A percentile compares a stretch with the other conserved stretches of the same genome.
phyloP scores from a whole-genome alignment of 2,797 vertebrate genomes.

The Columba guinea region DNA sequence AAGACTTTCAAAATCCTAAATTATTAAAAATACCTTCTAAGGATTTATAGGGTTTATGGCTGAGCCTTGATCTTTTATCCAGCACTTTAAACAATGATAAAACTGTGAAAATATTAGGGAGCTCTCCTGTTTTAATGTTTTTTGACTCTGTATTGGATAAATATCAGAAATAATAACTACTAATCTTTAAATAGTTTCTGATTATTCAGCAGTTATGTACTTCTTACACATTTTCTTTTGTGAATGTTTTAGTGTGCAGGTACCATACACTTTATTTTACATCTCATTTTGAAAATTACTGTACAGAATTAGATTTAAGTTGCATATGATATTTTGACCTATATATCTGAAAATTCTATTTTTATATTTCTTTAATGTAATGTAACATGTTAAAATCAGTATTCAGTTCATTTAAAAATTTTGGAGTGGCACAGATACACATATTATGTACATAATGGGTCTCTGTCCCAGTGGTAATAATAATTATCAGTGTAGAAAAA shows the following conservation, averaged over 20 bases:
- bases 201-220: background rate
- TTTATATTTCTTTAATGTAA: background rate
- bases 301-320: background rate
- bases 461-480: background rate
- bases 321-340: background rate
- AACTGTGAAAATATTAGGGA: background rate
- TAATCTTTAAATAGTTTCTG: background rate
- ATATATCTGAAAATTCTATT: background rate
- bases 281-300: background rate
- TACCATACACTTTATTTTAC: background rate
- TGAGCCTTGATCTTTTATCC: conserved; percentile 46
- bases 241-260: background rate
- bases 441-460: background rate
- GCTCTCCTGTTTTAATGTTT: background rate
- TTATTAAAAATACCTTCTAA: conserved; percentile 33
- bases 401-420: background rate
- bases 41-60: conserved; percentile 21
- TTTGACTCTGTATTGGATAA: background rate
- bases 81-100: conserved; percentile 2
- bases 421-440: background rate
- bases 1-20: background rate
- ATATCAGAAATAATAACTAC: conserved; percentile 11
- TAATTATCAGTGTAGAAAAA: background rate
- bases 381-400: background rate
- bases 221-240: background rate